Percentiles rank a stretch among this genome's conserved stretches.
phyloP scores from a whole-genome alignment of 2,797 vertebrate species.

The Margarornis squamiger region DNA sequence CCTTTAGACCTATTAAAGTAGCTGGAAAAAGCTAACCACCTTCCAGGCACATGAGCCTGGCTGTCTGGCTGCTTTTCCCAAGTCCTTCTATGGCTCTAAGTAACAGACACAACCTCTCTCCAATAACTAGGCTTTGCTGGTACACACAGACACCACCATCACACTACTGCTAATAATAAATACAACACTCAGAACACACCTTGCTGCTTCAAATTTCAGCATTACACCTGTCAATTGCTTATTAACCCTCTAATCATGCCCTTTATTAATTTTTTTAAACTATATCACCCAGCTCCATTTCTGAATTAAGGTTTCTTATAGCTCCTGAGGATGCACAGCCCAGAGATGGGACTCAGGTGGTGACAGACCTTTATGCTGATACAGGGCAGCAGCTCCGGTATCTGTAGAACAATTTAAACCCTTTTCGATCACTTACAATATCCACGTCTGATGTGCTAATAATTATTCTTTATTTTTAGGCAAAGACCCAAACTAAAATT shows the following conservation, averaged over 20 bases:
- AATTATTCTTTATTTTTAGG: slow-evolving; percentile 74
- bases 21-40: not conserved
- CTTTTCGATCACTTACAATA: slow-evolving; percentile 26
- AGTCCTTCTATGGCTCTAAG: not conserved
- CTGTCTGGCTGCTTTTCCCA: not conserved
- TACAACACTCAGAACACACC: not conserved
- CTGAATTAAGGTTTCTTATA: not conserved
- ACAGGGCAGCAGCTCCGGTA: not conserved
- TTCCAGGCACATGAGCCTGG: not conserved
- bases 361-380: not conserved
- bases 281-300: not conserved
- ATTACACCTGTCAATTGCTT: not conserved
- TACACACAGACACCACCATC: not conserved
- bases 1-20: not conserved
- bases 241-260: not conserved
- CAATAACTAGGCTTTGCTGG: not conserved
- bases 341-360: not conserved
- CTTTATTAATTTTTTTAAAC: not conserved
- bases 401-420: slow-evolving; percentile 35
- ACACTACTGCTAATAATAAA: not conserved
- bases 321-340: fast-evolving
- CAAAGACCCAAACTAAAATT: slow-evolving; percentile 70
- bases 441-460: slow-evolving; percentile 59
- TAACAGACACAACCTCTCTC: not conserved
- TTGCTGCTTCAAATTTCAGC: not conserved